Conservation (phyloP, 2,113 vertebrate species). For the Ardeotis arabs region DNA sequence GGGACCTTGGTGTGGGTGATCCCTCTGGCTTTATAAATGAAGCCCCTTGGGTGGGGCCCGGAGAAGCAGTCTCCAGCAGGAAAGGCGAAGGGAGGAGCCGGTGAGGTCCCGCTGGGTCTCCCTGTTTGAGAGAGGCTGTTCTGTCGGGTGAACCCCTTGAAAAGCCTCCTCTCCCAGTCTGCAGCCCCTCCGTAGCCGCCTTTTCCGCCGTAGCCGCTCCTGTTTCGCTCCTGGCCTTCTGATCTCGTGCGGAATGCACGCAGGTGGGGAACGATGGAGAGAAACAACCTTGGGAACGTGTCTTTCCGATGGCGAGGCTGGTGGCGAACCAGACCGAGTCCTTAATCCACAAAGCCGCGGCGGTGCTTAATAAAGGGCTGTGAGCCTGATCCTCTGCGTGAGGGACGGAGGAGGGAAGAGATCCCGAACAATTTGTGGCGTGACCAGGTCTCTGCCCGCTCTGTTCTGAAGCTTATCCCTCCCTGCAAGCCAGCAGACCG, state of each 20-base stretch:
- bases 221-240: background rate
- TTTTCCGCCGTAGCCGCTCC: background rate
- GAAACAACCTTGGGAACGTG: background rate
- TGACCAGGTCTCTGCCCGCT: background rate
- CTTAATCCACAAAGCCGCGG: background rate
- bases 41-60: background rate
- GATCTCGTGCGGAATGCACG: background rate
- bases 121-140: background rate
- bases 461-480: background rate
- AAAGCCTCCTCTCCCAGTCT: background rate
- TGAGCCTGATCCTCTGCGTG: background rate
- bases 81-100: background rate
- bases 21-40: background rate
- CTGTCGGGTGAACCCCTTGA: background rate
- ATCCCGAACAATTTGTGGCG: background rate
- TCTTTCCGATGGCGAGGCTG: background rate
- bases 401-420: background rate
- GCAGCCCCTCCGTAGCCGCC: background rate
- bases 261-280: background rate
- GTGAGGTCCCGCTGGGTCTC: rapidly evolving
- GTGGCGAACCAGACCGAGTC: background rate
- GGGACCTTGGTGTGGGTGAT: background rate
- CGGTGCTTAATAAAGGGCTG: background rate
- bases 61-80: background rate
- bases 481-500: background rate